Percentiles rank a stretch among this genome's conserved stretches.
Evolutionary conservation across 1,140 invertebrate species (phyloP).

Genomic region (Apis dorsata): DNA sequence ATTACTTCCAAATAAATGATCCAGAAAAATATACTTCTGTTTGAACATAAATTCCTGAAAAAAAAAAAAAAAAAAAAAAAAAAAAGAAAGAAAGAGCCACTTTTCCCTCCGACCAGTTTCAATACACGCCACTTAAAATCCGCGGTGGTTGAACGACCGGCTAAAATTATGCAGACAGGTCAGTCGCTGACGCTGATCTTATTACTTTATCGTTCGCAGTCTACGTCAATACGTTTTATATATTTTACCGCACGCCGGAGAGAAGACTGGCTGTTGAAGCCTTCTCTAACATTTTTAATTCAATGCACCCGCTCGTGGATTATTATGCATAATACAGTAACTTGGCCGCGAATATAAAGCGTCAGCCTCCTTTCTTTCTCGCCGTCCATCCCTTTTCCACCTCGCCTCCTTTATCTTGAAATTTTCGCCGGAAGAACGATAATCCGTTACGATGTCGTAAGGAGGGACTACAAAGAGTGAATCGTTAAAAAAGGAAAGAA

Average conservation of each 20-base stretch:
- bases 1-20: no score
- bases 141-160: slow-evolving; percentile 8
- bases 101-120: background rate
- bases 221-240: slow-evolving; percentile 16
- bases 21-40: no score
- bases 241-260: slow-evolving; percentile 13
- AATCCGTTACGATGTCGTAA: slow-evolving; percentile 37
- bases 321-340: slow-evolving; percentile 48
- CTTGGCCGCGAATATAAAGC: slow-evolving; percentile 23
- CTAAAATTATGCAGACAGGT: slow-evolving; percentile 26
- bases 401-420: slow-evolving; percentile 18
- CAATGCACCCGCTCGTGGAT: slow-evolving; percentile 30
- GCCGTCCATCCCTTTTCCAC: background rate
- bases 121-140: background rate
- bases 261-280: background rate
- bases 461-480: slow-evolving; percentile 37
- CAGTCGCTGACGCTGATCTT: slow-evolving; percentile 34
- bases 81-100: no score
- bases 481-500: slow-evolving; percentile 28
- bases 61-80: no score
- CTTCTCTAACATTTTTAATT: slow-evolving; percentile 39
- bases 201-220: slow-evolving; percentile 23
- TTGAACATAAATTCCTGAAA: no score
- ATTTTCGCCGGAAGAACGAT: slow-evolving; percentile 33
- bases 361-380: background rate